Evolutionary conservation across 2,113 vertebrate species (phyloP), one percentile per base, ranked within the genome.

Genomic region (Tringa solitaria): DNA sequence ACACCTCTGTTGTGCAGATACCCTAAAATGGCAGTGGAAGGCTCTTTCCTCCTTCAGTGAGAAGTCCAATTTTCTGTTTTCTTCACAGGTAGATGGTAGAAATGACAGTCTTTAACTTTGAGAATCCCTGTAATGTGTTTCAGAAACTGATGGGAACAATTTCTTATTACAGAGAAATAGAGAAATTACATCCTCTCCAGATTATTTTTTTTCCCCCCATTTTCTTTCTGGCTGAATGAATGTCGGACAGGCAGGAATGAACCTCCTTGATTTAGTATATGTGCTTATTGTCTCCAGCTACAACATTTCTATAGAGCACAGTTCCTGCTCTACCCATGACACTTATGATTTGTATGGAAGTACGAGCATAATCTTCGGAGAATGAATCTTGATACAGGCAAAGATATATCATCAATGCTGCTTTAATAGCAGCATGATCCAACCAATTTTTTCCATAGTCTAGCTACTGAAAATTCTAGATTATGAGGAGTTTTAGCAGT

Each of bases 31-130:
- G 22, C n/a, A 68, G 27, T 45, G 60, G 45, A 53, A 82, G 5
- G 11, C 22, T 80, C 68, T 48, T 86, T 78, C 41, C 32, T 78
- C 9, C 51, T 54, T 45, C 69, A 60, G 33, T 8, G 28, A 73
- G 39, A 80, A 94, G 60, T 39, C 33, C 18, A 46, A 32, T 92
- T 89, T 87, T 86, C 51, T 84, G 43, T 81, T 78, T 90, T 84
- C 72, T 81, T 94, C 68, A 32, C 14, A 63, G 4, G 7, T 7
- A 77, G 41, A 6, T 32, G n/a, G 16, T 83, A 23, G 48, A 90
- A 94, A 85, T 59, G 3, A 37, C 20, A 73, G 39, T 28, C 79
- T 90, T 87, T 85, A 65, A 39, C 74, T 76, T 43, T 27, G 12
- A 72, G 46, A 69, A 81, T 64, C 10, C 13, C 35, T 84, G 23